A percentile compares a stretch with the other conserved stretches of the same genome.
Conservation (phyloP, 2,797 vertebrate species). For the Protosalanx chinensis region DNA sequence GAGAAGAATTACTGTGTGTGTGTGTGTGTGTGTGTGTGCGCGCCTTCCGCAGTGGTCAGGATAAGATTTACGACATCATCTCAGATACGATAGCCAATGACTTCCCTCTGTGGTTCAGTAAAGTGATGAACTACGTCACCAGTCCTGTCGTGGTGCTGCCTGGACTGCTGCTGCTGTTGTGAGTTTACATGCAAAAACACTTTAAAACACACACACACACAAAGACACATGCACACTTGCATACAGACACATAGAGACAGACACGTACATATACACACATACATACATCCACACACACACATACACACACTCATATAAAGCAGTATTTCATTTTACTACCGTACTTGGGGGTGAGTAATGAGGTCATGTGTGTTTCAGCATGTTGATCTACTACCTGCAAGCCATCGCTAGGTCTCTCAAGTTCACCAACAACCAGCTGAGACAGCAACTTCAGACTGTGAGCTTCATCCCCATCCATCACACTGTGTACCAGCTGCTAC, state of each 20-base stretch:
- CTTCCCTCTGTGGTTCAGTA: constrained; percentile 90
- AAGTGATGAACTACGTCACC: constrained; percentile 84
- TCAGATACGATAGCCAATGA: constrained; percentile 88
- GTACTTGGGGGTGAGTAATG: neutral
- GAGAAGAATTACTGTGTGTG: neutral
- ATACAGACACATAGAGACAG: neutral
- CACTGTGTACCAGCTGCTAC: neutral
- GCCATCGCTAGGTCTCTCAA: constrained; percentile 93
- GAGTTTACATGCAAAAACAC: constrained; percentile 60
- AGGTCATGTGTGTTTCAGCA: constrained; percentile 71
- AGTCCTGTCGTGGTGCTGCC: constrained; percentile 93
- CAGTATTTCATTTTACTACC: neutral
- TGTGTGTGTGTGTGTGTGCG: constrained; percentile 9
- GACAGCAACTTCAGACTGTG: constrained; percentile 92
- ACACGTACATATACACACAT: neutral
- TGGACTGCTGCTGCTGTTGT: constrained; percentile 89
- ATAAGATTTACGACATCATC: constrained; percentile 97
- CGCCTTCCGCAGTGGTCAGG: constrained; percentile 78
- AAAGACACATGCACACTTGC: neutral
- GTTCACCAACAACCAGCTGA: constrained; percentile 95
- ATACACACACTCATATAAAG: neutral
- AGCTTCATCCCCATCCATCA: constrained; percentile 57
- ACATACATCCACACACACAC: neutral
- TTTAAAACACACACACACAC: neutral
- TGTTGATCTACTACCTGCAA: constrained; percentile 98